These are phyloP conservation scores for Sisor rabdophorus DNA, from an alignment of 2,113 vertebrate genomes.

Conservation along the genomic window DNA sequence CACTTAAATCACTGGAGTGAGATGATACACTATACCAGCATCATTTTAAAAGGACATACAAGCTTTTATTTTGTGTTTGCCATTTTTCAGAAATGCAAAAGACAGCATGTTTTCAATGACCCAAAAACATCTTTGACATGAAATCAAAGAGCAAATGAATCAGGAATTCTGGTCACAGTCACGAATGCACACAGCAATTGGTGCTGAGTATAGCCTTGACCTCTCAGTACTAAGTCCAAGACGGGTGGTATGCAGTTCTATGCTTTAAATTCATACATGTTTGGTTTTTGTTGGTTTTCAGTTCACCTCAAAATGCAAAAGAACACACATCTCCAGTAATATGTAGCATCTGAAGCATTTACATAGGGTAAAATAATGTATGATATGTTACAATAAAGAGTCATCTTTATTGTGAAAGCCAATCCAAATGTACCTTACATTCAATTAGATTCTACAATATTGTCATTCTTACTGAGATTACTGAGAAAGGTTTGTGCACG, in stretches of 20 bases:
- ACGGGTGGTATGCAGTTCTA: not conserved
- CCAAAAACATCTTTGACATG: not conserved
- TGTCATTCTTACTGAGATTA: no score
- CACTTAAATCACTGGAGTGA: conserved; percentile 11
- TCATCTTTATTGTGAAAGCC: no score
- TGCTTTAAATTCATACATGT: not conserved
- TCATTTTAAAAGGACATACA: not conserved
- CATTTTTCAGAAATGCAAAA: not conserved
- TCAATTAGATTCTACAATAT: no score
- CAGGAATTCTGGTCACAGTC: not conserved
- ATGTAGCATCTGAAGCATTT: no score
- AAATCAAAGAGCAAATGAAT: not conserved
- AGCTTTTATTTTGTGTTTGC: not conserved
- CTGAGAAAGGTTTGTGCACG: no score
- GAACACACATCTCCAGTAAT: no score
- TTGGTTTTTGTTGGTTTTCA: not conserved
- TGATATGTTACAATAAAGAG: no score
- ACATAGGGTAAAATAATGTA: no score
- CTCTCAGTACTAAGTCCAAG: not conserved
- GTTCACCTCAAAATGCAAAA: no score
- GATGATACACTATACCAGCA: not conserved
- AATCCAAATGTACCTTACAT: no score
- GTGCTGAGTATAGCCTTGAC: not conserved
- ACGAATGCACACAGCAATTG: not conserved
- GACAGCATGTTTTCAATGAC: not conserved